Evolutionary conservation across 2,888 invertebrate genomes (phyloP).

Genomic region (Macaria notata): DNA sequence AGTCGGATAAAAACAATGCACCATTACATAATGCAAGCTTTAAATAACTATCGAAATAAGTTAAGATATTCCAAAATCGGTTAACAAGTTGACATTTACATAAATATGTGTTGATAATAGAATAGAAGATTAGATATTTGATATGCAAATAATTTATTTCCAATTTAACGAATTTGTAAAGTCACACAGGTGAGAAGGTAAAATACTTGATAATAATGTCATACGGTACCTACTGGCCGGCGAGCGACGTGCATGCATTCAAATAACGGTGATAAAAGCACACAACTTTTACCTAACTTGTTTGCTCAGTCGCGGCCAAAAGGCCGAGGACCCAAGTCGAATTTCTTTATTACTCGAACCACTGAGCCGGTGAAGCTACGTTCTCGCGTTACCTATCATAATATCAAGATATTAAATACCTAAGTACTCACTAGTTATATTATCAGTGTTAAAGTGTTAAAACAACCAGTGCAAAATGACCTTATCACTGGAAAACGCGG

Average conservation of each 20-base stretch:
- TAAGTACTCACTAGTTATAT: too few species aligned
- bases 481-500: constrained; percentile 46
- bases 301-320: constrained; percentile 4
- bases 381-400: constrained; percentile 8
- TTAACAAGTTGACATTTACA: too few species aligned
- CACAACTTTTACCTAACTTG: constrained; percentile 17
- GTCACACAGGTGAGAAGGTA: too few species aligned
- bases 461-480: constrained; percentile 41
- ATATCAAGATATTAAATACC: too few species aligned
- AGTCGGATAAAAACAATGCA: too few species aligned
- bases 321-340: constrained; percentile 1
- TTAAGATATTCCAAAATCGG: too few species aligned
- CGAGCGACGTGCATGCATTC: neutral
- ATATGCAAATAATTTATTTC: too few species aligned
- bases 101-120: too few species aligned
- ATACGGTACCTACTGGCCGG: constrained; percentile 4
- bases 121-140: too few species aligned
- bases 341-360: constrained; percentile 16
- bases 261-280: constrained; percentile 1
- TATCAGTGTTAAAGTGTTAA: neutral
- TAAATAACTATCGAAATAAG: too few species aligned
- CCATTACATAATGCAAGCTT: too few species aligned
- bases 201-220: neutral
- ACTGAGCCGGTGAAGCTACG: constrained; percentile 21
- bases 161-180: too few species aligned